These are phyloP conservation scores for Anthrax anthrax DNA, from an alignment of 2,888 invertebrate genomes.

Conservation along the genomic window DNA sequence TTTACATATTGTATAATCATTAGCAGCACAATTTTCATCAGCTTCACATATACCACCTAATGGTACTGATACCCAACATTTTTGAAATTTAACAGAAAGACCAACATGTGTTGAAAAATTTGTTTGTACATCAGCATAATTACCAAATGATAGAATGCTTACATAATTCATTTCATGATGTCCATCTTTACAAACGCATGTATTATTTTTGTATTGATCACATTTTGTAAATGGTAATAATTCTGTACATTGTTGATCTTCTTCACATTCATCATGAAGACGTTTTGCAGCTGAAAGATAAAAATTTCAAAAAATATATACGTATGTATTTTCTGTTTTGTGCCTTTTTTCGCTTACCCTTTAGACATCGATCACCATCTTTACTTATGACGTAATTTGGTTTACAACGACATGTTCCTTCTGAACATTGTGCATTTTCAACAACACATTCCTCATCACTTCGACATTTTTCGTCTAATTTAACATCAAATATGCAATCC, in stretches of 20 bases:
- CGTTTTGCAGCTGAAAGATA: constrained; percentile 9
- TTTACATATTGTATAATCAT: constrained; percentile 10
- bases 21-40: constrained; percentile 14
- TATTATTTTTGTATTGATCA: constrained; percentile 8
- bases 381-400: constrained; percentile 23
- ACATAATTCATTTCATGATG: constrained; percentile 14
- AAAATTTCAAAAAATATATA: not conserved
- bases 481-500: constrained; percentile 22
- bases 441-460: constrained; percentile 27
- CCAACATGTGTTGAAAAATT: not conserved
- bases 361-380: constrained; percentile 23
- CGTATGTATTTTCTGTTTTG: not conserved
- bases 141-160: constrained; percentile 1
- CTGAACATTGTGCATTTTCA: constrained; percentile 23
- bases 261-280: constrained; percentile 12
- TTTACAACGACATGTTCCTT: constrained; percentile 24
- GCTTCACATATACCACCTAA: constrained; percentile 14
- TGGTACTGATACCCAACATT: constrained; percentile 15
- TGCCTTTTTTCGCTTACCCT: constrained; percentile 15
- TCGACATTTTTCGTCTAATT: constrained; percentile 22
- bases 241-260: constrained; percentile 13
- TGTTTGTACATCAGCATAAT: not conserved
- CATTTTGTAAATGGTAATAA: constrained; percentile 12
- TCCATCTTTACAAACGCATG: constrained; percentile 12
- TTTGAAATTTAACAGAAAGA: constrained; percentile 6